Conservation (phyloP, 2,113 vertebrate species). For the Donacobius atricapilla region DNA sequence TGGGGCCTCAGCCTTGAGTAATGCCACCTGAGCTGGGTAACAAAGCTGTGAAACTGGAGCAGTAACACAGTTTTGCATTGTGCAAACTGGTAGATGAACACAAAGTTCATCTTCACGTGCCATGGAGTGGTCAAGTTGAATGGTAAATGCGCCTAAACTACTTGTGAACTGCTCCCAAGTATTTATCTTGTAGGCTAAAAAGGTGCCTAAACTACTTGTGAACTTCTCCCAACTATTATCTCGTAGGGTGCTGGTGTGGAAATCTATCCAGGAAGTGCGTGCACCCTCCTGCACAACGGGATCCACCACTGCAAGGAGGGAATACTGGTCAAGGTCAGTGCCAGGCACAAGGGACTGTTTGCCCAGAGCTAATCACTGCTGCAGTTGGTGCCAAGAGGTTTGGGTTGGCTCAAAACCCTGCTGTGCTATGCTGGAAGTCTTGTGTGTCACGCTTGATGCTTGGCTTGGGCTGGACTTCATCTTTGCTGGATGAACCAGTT, state of each 20-base stretch:
- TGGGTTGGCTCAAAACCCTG: not conserved
- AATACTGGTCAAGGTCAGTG: constrained; percentile 91
- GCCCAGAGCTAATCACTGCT: not conserved
- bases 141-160: not conserved
- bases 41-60: not conserved
- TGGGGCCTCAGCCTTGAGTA: not conserved
- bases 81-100: not conserved
- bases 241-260: constrained; percentile 91
- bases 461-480: not conserved
- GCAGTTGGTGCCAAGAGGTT: not conserved
- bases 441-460: rapidly evolving
- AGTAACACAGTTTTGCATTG: not conserved
- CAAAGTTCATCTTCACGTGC: not conserved
- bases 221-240: not conserved
- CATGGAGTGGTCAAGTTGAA: not conserved
- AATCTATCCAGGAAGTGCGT: constrained; percentile 90
- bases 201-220: not conserved
- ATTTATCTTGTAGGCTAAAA: not conserved
- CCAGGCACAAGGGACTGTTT: not conserved
- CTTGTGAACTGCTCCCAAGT: not conserved
- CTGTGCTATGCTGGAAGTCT: not conserved
- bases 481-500: not conserved
- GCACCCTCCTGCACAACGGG: constrained; percentile 82
- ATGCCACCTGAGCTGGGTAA: not conserved
- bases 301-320: constrained; percentile 97